Evolutionary conservation across 2,888 invertebrate species (phyloP).

Genomic region (Chymomyza amoena): DNA sequence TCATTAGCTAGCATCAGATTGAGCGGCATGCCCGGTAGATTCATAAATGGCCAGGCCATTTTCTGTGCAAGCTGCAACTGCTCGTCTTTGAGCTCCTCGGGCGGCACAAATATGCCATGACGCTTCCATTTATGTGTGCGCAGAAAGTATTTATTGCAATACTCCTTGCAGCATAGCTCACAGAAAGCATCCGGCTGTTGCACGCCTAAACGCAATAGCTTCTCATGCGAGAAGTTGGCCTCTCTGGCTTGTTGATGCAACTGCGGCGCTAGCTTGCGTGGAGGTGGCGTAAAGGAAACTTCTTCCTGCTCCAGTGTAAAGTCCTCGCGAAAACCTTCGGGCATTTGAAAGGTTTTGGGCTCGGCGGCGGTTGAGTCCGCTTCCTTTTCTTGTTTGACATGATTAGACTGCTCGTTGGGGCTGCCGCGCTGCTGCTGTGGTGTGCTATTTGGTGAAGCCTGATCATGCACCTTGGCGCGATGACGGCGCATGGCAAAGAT

Average conservation of each 20-base stretch:
- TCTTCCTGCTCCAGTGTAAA: conserved; percentile 79
- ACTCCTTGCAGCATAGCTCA: conserved; percentile 94
- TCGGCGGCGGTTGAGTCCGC: conserved; percentile 1
- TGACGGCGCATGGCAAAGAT: conserved; percentile 86
- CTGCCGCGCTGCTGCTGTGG: conserved; percentile 35
- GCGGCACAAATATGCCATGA: conserved; percentile 88
- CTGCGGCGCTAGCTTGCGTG: conserved; percentile 82
- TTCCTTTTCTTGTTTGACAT: conserved; percentile 42
- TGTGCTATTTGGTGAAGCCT: conserved; percentile 13
- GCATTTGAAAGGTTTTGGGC: conserved; percentile 72
- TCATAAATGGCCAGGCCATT: conserved; percentile 68
- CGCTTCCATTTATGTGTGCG: conserved; percentile 94
- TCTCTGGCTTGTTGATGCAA: conserved; percentile 85
- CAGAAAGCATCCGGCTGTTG: conserved; percentile 94
- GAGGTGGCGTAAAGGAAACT: conserved; percentile 79
- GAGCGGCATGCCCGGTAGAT: conserved; percentile 83
- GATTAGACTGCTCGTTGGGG: conserved; percentile 34
- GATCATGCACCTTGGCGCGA: conserved; percentile 84
- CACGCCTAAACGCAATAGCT: conserved; percentile 88
- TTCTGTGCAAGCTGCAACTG: conserved; percentile 45
- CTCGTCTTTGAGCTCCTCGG: conserved; percentile 83
- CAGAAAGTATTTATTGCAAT: conserved; percentile 95
- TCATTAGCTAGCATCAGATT: conserved; percentile 84
- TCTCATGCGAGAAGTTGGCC: conserved; percentile 86
- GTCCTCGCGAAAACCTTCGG: conserved; percentile 79